Conservation (phyloP, 2,113 vertebrate genomes). For the Chauna torquata region DNA sequence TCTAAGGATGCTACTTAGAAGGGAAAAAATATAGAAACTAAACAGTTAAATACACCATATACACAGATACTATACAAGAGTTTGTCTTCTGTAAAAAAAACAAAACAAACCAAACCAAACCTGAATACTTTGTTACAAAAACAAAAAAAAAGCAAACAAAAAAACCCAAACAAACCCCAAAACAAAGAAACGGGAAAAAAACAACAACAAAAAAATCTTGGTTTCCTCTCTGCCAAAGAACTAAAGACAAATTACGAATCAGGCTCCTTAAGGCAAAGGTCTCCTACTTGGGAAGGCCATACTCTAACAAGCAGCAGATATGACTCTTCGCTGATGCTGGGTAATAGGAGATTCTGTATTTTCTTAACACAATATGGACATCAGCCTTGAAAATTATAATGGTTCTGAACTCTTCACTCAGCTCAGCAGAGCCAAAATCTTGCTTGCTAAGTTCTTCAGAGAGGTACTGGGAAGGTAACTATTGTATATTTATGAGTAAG, state of each 20-base stretch:
- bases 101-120: not conserved
- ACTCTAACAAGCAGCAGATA: conserved; percentile 26
- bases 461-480: not conserved
- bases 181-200: not conserved
- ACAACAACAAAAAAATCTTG: no score
- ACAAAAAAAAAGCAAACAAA: not conserved
- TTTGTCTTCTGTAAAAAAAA: not conserved
- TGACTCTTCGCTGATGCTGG: not conserved
- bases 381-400: not conserved
- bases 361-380: not conserved
- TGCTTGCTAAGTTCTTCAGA: conserved; percentile 25
- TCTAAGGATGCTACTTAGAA: not conserved
- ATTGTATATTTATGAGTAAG: not conserved
- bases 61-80: not conserved
- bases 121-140: not conserved
- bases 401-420: not conserved
- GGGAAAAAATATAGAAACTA: not conserved
- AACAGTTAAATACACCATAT: not conserved
- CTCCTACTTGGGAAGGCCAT: not conserved
- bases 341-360: not conserved
- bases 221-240: not conserved
- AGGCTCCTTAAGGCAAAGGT: conserved; percentile 4
- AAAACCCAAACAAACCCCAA: not conserved
- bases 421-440: not conserved
- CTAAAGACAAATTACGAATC: not conserved